Conservation (phyloP, 2,888 invertebrate species). For the Latrodectus hesperus region DNA sequence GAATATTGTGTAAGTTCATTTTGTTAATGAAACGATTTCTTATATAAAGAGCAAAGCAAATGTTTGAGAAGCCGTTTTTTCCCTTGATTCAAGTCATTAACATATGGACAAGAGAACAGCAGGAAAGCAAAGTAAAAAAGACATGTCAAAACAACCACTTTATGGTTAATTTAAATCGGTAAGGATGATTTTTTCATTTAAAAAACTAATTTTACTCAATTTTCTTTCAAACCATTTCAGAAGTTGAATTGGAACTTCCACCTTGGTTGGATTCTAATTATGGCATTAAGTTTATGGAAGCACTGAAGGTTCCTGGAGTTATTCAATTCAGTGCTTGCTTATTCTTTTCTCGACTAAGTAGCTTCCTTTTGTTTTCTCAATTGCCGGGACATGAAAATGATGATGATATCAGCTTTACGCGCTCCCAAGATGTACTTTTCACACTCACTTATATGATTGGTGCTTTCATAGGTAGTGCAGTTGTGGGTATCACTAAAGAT, state of each 20-base stretch:
- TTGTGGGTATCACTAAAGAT: constrained; percentile 90
- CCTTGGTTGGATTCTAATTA: constrained; percentile 16
- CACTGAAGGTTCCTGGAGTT: constrained; percentile 80
- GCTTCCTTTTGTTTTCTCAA: constrained; percentile 81
- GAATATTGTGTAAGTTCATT: too few relatives aligned
- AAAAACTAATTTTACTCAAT: too few relatives aligned
- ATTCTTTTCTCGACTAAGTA: constrained; percentile 96
- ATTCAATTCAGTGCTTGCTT: constrained; percentile 92
- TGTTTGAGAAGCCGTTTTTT: too few relatives aligned
- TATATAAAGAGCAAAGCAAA: too few relatives aligned
- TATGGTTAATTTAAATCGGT: too few relatives aligned
- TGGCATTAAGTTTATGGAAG: constrained; percentile 22
- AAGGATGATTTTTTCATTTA: too few relatives aligned
- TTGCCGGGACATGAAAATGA: background rate
- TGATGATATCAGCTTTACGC: background rate
- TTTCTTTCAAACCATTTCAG: background rate
- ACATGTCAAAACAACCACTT: too few relatives aligned
- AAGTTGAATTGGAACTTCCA: background rate
- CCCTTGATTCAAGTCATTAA: too few relatives aligned
- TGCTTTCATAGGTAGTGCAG: constrained; percentile 90
- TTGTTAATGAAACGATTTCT: too few relatives aligned
- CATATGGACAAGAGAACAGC: too few relatives aligned
- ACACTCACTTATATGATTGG: constrained; percentile 80
- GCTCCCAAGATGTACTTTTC: constrained; percentile 69
- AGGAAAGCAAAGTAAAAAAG: too few relatives aligned